A percentile compares a stretch with the other conserved stretches of the same genome.
These are phyloP conservation scores for Siderastrea radians DNA, from an alignment of 92 coral and sea anemone genomes.

Conservation along the genomic window DNA sequence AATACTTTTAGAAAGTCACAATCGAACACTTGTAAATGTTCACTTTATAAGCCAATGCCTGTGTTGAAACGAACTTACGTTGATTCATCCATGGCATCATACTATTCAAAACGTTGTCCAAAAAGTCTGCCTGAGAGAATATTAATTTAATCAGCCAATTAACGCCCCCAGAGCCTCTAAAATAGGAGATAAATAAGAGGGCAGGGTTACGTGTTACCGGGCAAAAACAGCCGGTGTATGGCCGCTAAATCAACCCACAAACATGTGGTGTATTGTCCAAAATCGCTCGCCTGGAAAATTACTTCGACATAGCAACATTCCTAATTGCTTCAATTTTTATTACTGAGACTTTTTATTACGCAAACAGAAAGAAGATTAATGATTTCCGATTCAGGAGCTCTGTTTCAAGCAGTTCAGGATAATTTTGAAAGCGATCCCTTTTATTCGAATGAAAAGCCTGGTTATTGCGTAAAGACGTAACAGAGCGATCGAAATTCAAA, in stretches of 20 bases:
- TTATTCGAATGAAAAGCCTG: not conserved
- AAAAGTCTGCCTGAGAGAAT: not conserved
- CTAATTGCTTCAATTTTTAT: not conserved
- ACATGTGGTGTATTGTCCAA: conserved; percentile 69
- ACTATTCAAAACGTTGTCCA: not conserved
- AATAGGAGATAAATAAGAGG: conserved; percentile 17
- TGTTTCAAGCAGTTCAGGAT: not conserved
- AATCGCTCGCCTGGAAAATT: conserved; percentile 45
- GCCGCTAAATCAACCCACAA: conserved; percentile 7
- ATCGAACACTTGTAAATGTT: not conserved
- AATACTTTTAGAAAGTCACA: not conserved
- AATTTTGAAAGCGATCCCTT: not conserved
- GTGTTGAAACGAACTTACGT: not conserved
- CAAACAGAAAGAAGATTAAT: not conserved
- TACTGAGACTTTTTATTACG: not conserved
- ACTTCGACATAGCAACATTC: conserved; percentile 40
- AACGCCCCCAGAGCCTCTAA: conserved; percentile 30
- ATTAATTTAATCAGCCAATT: conserved; percentile 4
- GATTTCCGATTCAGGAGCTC: not conserved
- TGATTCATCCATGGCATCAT: not conserved
- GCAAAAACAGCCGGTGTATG: conserved; percentile 63
- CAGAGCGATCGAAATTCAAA: not conserved
- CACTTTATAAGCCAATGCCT: conserved; percentile 8
- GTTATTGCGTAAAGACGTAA: not conserved
- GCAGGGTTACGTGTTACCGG: conserved; percentile 47